phyloP scores from a whole-genome alignment of 1,140 invertebrate species.

The Drosophila tani region DNA sequence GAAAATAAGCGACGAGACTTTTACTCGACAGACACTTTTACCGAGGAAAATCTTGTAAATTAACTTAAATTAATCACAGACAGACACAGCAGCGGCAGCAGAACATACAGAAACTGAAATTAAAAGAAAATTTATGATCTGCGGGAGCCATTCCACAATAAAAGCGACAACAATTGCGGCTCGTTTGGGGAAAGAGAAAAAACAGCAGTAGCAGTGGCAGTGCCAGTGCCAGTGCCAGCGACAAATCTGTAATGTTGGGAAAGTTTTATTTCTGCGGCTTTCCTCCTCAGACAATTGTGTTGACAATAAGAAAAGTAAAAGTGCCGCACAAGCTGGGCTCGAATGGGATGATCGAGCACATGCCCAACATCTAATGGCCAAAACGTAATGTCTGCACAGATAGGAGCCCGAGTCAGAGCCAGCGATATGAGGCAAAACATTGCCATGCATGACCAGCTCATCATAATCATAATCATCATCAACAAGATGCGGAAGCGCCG shows the following conservation, averaged over 20 bases:
- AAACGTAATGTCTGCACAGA: conserved; percentile 27
- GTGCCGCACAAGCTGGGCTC: conserved; percentile 40
- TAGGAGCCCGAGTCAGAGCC: background rate
- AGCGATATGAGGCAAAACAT: conserved; percentile 3
- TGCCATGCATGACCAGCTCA: conserved; percentile 34
- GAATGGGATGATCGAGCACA: conserved; percentile 43
- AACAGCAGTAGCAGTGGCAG: conserved; percentile 2
- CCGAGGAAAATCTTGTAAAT: conserved; percentile 33
- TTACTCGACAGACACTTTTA: conserved; percentile 22
- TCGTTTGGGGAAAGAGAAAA: conserved; percentile 2
- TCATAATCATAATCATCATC: conserved; percentile 50
- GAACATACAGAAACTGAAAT: conserved; percentile 58
- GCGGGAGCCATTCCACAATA: conserved; percentile 41
- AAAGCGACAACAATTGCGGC: conserved; percentile 45
- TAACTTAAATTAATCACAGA: conserved; percentile 30
- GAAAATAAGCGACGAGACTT: background rate
- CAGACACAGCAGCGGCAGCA: conserved; percentile 6
- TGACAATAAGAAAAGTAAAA: conserved; percentile 80
- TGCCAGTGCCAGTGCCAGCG: background rate
- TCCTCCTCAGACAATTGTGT: conserved; percentile 52
- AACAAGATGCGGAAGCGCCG: conserved; percentile 40
- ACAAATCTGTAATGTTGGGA: conserved; percentile 63
- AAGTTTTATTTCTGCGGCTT: conserved; percentile 61
- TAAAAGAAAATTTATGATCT: conserved; percentile 75
- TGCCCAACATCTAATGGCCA: conserved; percentile 33